Base-by-base conservation (phyloP, 2,797 vertebrate species). In the Pteronotus mesoamericanus region DNA sequence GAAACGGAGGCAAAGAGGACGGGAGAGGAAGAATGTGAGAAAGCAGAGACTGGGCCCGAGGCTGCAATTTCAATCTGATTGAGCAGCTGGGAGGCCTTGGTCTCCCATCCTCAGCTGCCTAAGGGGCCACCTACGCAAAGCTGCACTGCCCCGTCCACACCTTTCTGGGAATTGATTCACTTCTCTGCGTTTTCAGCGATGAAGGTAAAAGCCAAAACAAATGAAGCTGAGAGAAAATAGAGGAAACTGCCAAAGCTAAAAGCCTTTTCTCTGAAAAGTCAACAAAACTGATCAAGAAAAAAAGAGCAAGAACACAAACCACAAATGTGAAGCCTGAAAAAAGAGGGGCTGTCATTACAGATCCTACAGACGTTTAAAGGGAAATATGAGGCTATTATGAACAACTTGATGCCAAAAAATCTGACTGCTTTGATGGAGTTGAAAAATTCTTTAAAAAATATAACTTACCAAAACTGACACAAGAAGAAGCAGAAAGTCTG, bases 1-100 rank as follows among this genome's bases (percentile, higher is more conserved):
- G 26, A 16, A 61, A 34, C 2, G 0, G 48, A 48, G 85, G 26
- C 26, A 6, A 32, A 51, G 72, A 4, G n/a, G 19, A 5, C 0
- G 7, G 10, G 22, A 37, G 14, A 59, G 42, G 39, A 21, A 37
- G 34, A 32, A 24, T 9, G 21, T 5, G 6, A 26, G 66, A 39
- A 26, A 16, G 9, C 3, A 0, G 61, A 39, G 55, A 26, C 34
- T 18, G 48, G 9, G 5, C 4, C 68, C 34, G 22, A 59, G 48
- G 26, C 21, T 42, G 5, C 3, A 3, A 21, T 34, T 51, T 11
- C 8, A 78, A 34, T 48, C 14, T 1, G 66, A 55, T 2, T 3
- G 3, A 53, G 42, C 26, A 29, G 22, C 9, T 2, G 32, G 9
- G 34, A 22, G 72, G 1, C 0, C 10, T 59, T 26, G 3, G 3